Evolutionary conservation across 2,113 vertebrate species (phyloP).

Genomic region (Saguinus midas): DNA sequence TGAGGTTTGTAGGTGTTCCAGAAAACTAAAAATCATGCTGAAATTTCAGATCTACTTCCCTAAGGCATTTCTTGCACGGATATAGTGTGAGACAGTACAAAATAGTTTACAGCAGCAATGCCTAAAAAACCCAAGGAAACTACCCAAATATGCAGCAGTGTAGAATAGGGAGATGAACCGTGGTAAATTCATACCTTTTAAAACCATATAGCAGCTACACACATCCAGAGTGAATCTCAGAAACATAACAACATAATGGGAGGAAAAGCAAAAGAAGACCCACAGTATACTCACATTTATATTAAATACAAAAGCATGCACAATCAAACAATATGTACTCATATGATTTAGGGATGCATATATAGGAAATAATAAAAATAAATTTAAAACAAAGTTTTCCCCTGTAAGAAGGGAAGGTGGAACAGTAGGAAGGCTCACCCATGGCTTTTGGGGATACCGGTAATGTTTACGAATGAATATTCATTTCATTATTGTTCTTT

Average conservation of each 20-base stretch:
- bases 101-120: not conserved
- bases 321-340: not conserved
- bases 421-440: not conserved
- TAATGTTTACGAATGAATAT: not conserved
- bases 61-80: not conserved
- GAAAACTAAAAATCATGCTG: not conserved
- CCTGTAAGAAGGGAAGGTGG: not conserved
- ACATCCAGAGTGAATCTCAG: not conserved
- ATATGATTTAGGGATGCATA: not conserved
- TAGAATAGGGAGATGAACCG: not conserved
- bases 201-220: not conserved
- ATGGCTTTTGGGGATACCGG: not conserved
- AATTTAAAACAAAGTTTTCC: not conserved
- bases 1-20: not conserved
- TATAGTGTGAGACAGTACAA: not conserved
- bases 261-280: not conserved
- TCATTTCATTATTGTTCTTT: not conserved
- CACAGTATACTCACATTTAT: not conserved
- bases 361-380: not conserved
- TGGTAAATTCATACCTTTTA: not conserved
- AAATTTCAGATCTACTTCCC: not conserved
- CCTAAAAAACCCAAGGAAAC: not conserved
- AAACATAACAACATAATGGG: not conserved
- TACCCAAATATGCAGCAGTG: not conserved
- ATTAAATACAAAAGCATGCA: not conserved